Evolutionary conservation across 2,113 vertebrate genomes (phyloP), one percentile per base, ranked within the genome.

Genomic region (Scytalopus superciliaris): DNA sequence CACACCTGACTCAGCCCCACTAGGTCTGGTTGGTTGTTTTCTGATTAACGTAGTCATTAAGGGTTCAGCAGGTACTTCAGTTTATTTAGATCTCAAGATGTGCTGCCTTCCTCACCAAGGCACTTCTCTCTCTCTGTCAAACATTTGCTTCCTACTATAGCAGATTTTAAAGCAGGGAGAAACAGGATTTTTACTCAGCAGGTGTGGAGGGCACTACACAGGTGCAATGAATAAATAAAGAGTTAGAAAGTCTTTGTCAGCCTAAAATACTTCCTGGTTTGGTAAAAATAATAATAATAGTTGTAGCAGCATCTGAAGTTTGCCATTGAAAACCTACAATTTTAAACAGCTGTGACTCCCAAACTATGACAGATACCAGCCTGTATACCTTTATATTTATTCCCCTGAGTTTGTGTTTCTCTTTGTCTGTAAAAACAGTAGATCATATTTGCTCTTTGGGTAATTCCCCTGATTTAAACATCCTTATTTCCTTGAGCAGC

Each of bases 251-350:
- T 78, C 96, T 97, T 95, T 96, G 56, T 96, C 93, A 97, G 94
- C 53, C 89, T 96, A 92, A 96, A 98, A 97, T 95, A 94, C 94
- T 94, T 77, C 93, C 93, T 94, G 53, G 87, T 94, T 97, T 97
- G 91, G 94, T 97, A 94, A 97, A 97, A 98, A 98, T 95, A 97
- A 97, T 96, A 97, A 96, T 96, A 96, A 96, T 97, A 91, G 93
- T 92, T 95, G 93, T 74, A 90, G 57, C 0, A 3, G 92, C 24
- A 74, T 86, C 87, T 98, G 92, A 96, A 24, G 69, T 72, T 97
- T 97, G 87, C 84, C 56, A 89, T 50, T 42, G 55, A 94, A 97
- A 97, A 91, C 95, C 89, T 94, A 68, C 91, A 95, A 96, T 97
- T 98, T 96, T 92, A 93, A 97, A 91, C 92, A 97, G 94, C 94